A percentile compares a stretch with the other conserved stretches of the same genome.
Evolutionary conservation across 2,797 vertebrate species (phyloP).

Genomic region (Gymnoscopelus microlampas): DNA sequence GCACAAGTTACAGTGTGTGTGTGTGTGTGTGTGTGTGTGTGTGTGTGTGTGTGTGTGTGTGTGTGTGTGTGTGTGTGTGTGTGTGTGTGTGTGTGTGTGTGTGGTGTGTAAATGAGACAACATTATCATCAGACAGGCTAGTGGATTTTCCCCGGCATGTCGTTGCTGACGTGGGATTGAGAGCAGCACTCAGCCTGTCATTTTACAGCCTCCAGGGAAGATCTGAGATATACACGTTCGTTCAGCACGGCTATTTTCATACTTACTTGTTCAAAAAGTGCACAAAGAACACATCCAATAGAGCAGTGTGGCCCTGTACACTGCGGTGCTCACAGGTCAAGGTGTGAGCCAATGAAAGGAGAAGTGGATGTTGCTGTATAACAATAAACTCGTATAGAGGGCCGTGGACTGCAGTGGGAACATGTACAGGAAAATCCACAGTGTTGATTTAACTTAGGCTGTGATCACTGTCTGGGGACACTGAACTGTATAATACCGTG

Average conservation of each 20-base stretch:
- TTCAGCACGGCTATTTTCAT: constrained; percentile 42
- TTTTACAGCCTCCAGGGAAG: constrained; percentile 49
- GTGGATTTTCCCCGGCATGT: constrained; percentile 24
- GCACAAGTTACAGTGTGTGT: constrained; percentile 16
- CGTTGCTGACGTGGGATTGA: constrained; percentile 59
- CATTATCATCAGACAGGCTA: constrained; percentile 45
- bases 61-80: constrained; percentile 6
- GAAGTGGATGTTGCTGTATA: constrained; percentile 14
- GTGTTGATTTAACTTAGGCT: too few relatives aligned
- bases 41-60: constrained; percentile 8
- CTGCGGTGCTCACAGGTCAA: constrained; percentile 26
- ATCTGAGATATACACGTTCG: constrained; percentile 22
- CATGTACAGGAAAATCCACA: too few relatives aligned
- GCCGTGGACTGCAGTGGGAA: background rate
- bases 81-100: constrained; percentile 2
- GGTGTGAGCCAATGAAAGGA: constrained; percentile 20
- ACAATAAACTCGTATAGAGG: background rate
- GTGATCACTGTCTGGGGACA: too few relatives aligned
- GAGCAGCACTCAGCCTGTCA: constrained; percentile 51
- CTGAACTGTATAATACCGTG: too few relatives aligned
- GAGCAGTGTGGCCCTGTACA: constrained; percentile 32
- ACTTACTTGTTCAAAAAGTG: constrained; percentile 47
- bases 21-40: constrained; percentile 17
- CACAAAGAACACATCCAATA: constrained; percentile 51
- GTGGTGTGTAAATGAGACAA: constrained; percentile 38